Conservation (phyloP, 2,888 invertebrate genomes). For the Penaeus monodon region DNA sequence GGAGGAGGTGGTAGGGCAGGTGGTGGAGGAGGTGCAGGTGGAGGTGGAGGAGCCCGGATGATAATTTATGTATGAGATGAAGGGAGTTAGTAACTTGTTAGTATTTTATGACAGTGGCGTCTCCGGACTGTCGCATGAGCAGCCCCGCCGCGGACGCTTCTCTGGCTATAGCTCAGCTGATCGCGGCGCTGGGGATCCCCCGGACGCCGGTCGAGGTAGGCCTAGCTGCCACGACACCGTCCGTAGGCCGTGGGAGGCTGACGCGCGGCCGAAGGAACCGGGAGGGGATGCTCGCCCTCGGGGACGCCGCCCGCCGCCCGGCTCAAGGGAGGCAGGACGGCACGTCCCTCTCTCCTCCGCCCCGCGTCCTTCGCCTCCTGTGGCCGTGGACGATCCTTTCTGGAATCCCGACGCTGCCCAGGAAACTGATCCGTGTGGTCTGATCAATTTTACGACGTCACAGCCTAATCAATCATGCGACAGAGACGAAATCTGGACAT, state of each 20-base stretch:
- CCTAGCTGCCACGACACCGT: no score
- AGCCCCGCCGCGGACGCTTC: slow-evolving; percentile 16
- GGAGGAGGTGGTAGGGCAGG: neutral
- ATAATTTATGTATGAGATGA: slow-evolving; percentile 61
- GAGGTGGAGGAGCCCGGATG: neutral
- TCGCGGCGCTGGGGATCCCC: no score
- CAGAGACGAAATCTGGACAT: slow-evolving; percentile 55
- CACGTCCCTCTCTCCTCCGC: neutral
- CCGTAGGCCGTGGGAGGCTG: no score
- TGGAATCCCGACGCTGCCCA: slow-evolving; percentile 21
- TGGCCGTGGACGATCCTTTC: slow-evolving; percentile 26
- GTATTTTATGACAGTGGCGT: slow-evolving; percentile 55
- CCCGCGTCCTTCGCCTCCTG: neutral
- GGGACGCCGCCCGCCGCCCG: no score
- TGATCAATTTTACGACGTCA: slow-evolving; percentile 49
- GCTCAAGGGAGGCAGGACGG: no score
- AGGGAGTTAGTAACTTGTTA: slow-evolving; percentile 58
- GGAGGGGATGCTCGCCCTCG: no score
- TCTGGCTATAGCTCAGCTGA: neutral
- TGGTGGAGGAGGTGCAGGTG: neutral
- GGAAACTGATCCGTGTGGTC: slow-evolving; percentile 31
- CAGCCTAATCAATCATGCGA: slow-evolving; percentile 50
- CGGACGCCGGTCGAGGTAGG: no score
- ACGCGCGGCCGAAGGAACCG: no score
- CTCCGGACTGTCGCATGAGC: slow-evolving; percentile 30